These are phyloP conservation scores for Ectobius pallidus DNA, from an alignment of 2,888 invertebrate genomes.

Conservation along the genomic window DNA sequence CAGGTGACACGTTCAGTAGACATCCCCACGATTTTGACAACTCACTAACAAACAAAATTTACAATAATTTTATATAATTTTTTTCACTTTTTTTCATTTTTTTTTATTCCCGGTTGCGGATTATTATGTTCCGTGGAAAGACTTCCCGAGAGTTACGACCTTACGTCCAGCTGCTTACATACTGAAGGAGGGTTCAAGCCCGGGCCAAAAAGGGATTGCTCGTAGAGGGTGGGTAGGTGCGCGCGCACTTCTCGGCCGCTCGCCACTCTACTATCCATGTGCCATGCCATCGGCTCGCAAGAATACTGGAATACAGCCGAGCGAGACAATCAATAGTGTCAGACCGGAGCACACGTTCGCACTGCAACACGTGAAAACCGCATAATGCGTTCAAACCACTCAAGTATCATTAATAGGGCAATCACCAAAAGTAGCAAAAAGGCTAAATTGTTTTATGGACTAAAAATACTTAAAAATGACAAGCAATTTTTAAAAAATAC, in stretches of 20 bases:
- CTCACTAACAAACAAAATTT: no score
- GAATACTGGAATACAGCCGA: background rate
- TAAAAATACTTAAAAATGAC: no score
- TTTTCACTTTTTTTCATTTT: no score
- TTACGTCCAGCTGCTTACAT: background rate
- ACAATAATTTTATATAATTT: no score
- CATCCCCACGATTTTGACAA: no score
- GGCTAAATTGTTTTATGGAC: no score
- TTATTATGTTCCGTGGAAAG: background rate
- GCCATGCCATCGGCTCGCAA: background rate
- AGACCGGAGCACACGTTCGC: background rate
- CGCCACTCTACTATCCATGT: background rate
- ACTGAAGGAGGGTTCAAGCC: conserved; percentile 2
- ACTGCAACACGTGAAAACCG: no score
- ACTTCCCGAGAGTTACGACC: background rate
- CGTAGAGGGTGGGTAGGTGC: background rate
- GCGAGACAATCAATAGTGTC: background rate
- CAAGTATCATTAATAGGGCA: no score
- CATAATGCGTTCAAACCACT: no score
- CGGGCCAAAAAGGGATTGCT: background rate
- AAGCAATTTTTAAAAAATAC: no score
- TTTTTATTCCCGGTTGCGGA: background rate
- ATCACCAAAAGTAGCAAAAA: no score
- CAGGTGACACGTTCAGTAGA: no score
- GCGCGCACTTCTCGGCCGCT: background rate